phyloP scores from a whole-genome alignment of 2,888 invertebrate genomes.

The Alentia gelatinosa region DNA sequence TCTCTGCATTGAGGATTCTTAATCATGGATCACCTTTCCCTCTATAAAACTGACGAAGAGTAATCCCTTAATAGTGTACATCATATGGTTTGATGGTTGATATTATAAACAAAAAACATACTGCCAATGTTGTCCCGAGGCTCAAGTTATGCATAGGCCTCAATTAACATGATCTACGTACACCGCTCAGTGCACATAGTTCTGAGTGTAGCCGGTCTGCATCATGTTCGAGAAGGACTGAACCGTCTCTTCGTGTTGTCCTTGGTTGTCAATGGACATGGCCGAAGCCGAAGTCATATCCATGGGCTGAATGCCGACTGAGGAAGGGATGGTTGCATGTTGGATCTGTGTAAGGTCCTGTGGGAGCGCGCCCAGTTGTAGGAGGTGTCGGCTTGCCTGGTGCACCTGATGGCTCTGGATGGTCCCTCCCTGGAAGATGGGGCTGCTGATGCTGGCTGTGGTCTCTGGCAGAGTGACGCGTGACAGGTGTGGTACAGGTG shows the following conservation, averaged over 20 bases:
- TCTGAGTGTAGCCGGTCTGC: conserved; percentile 22
- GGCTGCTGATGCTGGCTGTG: background rate
- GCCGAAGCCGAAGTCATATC: conserved; percentile 27
- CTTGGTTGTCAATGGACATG: background rate
- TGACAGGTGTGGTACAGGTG: background rate
- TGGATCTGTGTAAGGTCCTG: conserved; percentile 32
- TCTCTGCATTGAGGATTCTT: too few relatives aligned
- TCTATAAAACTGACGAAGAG: too few relatives aligned
- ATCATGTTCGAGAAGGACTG: background rate
- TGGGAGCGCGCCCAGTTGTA: background rate
- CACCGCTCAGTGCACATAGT: background rate
- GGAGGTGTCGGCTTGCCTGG: background rate
- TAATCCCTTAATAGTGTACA: too few relatives aligned
- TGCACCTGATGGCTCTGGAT: background rate
- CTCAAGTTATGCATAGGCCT: background rate
- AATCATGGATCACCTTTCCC: too few relatives aligned
- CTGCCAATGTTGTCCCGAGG: too few relatives aligned
- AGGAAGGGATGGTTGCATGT: background rate
- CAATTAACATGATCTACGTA: background rate
- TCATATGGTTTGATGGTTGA: too few relatives aligned
- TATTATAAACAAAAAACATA: too few relatives aligned
- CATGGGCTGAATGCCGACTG: conserved; percentile 7
- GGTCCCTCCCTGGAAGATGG: background rate
- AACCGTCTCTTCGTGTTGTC: background rate
- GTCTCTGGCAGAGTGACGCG: background rate